Base-by-base conservation (phyloP, 2,888 invertebrate species). In the Sphaerophoria rueppellii region DNA sequence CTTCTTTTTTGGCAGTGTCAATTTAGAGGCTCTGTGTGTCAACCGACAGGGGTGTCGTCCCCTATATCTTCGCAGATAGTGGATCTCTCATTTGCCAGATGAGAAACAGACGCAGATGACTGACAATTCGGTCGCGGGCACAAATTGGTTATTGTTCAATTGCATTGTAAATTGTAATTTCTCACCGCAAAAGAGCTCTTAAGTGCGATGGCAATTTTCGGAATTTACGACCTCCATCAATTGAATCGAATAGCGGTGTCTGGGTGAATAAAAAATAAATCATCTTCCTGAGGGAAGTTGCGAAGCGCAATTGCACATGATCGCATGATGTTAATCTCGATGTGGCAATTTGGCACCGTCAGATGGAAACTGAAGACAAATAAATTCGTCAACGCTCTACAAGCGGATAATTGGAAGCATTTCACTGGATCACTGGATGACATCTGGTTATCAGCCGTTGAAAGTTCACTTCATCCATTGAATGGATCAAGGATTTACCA, bases 401-500 rank as follows among this genome's bases (percentile, higher is more conserved):
- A 60, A 72, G 60, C 80, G 75, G 60, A 80, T 83, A 83, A 83
- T 83, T 83, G 83, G 80, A 81, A 85, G 69, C 69, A 35, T 76
- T 69, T 72, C 67, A 60, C 79, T 79, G 76, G 67, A 48, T 72
- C 67, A 60, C 79, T 79, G 76, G 60, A 48, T 75, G 83, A 80
- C 85, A 85, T 85, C 85, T 85, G 85, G 85, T 77, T 69, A 76
- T 83, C 85, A 81, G 40, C 76, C 83, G 80, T 73, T 80, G 80
- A 79, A 57, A 82, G 82, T 73, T 73, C 61, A 55, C 60, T 61
- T 75, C 70, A 67, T 67, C 46, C 57, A 70, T 70, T 55, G 46
- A 32, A 61, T 6, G 52, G 35, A n/a, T 7, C 40, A 40, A 24
- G 24, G 24, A 24, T 24, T 2, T 24, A 24, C 24, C 24, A 24